These are phyloP conservation scores for Zaprionus camerounensis DNA, from an alignment of 1,140 invertebrate species.

Conservation along the genomic window DNA sequence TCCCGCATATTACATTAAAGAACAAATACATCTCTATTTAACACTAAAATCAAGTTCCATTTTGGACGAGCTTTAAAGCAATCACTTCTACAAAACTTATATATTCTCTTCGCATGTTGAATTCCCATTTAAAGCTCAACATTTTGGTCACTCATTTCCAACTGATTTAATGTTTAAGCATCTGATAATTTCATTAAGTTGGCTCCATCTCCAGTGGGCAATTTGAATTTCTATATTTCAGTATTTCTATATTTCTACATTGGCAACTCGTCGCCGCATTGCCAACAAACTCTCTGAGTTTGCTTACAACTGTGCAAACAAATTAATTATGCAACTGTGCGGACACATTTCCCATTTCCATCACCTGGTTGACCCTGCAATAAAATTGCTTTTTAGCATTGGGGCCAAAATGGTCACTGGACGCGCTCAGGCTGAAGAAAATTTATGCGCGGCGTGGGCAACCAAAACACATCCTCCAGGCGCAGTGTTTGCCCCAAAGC, in stretches of 20 bases:
- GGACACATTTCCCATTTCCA: constrained; percentile 1
- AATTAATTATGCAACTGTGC: constrained; percentile 78
- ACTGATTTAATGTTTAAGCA: not conserved
- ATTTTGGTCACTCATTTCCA: not conserved
- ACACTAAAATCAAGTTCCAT: too few species aligned
- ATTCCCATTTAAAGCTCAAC: not conserved
- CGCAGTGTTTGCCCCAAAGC: constrained; percentile 47
- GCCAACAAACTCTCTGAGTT: constrained; percentile 45
- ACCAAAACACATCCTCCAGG: constrained; percentile 66
- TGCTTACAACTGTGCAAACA: constrained; percentile 81
- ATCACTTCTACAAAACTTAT: not conserved
- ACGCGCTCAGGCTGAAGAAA: constrained; percentile 66
- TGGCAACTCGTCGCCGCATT: constrained; percentile 27
- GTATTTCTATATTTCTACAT: constrained; percentile 44
- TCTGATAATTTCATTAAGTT: not conserved
- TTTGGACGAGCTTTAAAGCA: not conserved
- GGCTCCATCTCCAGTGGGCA: not conserved
- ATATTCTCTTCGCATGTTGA: not conserved
- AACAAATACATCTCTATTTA: too few species aligned
- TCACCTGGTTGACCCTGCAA: constrained; percentile 19
- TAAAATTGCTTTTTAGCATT: constrained; percentile 72
- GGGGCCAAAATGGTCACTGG: constrained; percentile 53
- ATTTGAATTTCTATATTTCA: constrained; percentile 4
- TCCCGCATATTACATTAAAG: too few species aligned
- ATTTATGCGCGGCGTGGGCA: constrained; percentile 71